These are phyloP conservation scores for Pelochelys cantorii DNA, from an alignment of 2,797 vertebrate genomes.

Conservation along the genomic window DNA sequence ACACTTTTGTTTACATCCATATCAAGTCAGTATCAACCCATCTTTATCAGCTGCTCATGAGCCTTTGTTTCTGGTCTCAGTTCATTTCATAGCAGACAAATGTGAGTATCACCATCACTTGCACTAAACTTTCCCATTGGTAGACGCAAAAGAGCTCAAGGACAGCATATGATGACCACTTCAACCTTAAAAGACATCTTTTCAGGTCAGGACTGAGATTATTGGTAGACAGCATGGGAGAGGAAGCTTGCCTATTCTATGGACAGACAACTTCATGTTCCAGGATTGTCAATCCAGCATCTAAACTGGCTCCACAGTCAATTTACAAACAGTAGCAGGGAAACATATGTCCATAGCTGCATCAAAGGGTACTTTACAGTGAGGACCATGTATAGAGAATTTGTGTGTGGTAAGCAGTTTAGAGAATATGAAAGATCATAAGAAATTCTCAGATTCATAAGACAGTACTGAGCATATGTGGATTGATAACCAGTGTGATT, in stretches of 20 bases:
- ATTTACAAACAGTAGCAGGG: conserved; percentile 49
- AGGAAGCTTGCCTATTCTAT: background rate
- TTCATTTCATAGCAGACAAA: background rate
- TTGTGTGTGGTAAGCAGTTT: conserved; percentile 67
- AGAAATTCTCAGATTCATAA: conserved; percentile 56
- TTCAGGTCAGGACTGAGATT: background rate
- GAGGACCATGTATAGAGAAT: conserved; percentile 59
- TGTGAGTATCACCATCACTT: background rate
- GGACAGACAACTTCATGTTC: background rate
- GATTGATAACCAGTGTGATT: conserved; percentile 69
- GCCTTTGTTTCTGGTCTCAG: background rate
- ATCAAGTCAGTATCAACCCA: background rate
- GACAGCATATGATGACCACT: background rate
- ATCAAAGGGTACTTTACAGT: conserved; percentile 28
- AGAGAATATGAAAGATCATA: conserved; percentile 45
- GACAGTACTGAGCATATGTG: conserved; percentile 47
- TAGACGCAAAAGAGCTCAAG: background rate
- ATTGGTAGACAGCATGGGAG: rapidly evolving
- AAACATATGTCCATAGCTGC: background rate
- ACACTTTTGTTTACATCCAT: background rate
- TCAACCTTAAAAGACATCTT: background rate
- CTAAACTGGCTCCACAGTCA: conserved; percentile 18
- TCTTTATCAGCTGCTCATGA: background rate
- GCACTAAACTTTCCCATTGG: background rate
- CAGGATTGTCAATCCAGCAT: conserved; percentile 14